These are phyloP conservation scores for Lasioglossum baleicum DNA, from an alignment of 1,140 invertebrate genomes.

Conservation along the genomic window DNA sequence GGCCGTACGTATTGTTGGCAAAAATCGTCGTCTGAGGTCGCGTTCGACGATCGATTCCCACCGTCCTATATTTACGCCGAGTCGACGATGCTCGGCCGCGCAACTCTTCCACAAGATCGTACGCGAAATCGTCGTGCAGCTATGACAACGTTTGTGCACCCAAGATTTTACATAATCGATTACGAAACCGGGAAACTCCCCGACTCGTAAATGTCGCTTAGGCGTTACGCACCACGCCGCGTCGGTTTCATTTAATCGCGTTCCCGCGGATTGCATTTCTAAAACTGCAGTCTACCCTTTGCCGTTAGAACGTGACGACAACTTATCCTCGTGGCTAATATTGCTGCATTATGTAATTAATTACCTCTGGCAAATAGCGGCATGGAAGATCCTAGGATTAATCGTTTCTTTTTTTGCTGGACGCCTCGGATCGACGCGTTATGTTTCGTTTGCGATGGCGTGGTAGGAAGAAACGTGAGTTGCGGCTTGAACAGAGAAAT, in stretches of 20 bases:
- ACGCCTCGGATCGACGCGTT: too few species aligned
- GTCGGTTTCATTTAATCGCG: neutral
- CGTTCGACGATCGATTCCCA: slow-evolving; percentile 13
- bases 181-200: neutral
- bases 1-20: slow-evolving; percentile 16
- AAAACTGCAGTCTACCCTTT: too few species aligned
- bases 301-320: too few species aligned
- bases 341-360: too few species aligned
- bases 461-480: too few species aligned
- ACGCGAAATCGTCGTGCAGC: neutral
- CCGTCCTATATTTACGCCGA: slow-evolving; percentile 6
- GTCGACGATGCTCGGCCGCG: neutral
- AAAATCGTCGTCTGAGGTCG: slow-evolving; percentile 28
- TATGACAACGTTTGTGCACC: neutral
- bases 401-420: too few species aligned
- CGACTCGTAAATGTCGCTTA: neutral
- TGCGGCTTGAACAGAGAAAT: too few species aligned
- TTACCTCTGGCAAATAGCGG: too few species aligned
- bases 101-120: neutral
- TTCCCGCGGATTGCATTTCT: neutral
- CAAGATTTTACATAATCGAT: slow-evolving; percentile 2
- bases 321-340: too few species aligned
- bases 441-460: too few species aligned
- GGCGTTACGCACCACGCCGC: neutral
- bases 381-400: too few species aligned